phyloP scores from a whole-genome alignment of 2,113 vertebrate genomes.

The Myiagra hebetior region DNA sequence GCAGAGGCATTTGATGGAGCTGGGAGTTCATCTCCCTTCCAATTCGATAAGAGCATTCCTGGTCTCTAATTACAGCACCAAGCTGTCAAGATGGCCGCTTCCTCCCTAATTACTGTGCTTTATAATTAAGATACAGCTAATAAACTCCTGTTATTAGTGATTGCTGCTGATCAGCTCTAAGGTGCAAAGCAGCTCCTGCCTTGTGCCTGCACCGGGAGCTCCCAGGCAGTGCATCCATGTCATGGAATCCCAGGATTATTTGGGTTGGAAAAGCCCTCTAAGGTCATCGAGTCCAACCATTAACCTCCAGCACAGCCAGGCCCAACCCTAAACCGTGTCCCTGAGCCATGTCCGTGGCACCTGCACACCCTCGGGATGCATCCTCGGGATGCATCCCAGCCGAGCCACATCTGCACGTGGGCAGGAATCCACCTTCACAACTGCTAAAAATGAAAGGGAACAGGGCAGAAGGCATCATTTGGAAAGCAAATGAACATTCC shows the following conservation, averaged over 20 bases:
- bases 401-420: fast-evolving
- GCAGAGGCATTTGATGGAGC: neutral
- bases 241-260: neutral
- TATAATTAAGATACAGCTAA: neutral
- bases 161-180: neutral
- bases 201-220: fast-evolving
- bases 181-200: neutral
- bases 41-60: neutral
- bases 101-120: neutral
- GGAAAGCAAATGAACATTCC: neutral
- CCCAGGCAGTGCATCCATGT: fast-evolving
- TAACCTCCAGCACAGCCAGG: neutral
- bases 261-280: neutral
- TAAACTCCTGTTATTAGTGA: neutral
- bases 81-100: neutral
- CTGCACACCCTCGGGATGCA: fast-evolving
- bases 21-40: neutral
- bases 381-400: neutral
- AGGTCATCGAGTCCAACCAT: neutral
- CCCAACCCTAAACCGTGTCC: neutral
- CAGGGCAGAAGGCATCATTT: neutral
- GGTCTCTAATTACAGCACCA: neutral
- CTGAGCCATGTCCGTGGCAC: neutral
- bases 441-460: neutral
- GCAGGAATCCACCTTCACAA: neutral